Base-by-base conservation (phyloP, 2,797 vertebrate genomes). In the Enteromius fasciolatus region DNA sequence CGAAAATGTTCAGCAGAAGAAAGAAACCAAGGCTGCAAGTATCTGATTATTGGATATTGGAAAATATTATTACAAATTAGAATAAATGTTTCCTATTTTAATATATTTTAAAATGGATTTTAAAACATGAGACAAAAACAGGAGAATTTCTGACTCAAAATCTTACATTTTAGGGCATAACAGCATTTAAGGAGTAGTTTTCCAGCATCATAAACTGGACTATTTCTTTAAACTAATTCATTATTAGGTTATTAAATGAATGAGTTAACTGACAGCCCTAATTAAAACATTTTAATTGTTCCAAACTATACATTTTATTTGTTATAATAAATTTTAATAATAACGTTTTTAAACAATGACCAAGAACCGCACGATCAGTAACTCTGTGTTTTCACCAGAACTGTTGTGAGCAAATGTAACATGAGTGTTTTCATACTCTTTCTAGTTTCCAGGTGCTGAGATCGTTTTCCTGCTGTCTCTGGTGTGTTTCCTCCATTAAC, bases 401-500 rank as follows among this genome's bases (percentile, higher is more conserved):
- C 50, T 23, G 3, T 15, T 33, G 11, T 57, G 3, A 61, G 12
- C 41, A 28, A 36, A 2, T 41, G 31, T 33, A 46, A 28, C 4
- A 8, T 18, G 48, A 28, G 46, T 39, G 68, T n/a, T 54, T 20
- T 67, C 39, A 11, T 91, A 96, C 97, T 96, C 96, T 97, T 68
- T 98, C 96, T 36, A 95, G 94, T 80, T 90, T 95, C 89, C 96
- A 96, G 14, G 90, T 33, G 89, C 85, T 94, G 87, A 94, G 94
- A 41, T 87, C 90, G 9, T 89, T 95, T 87, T 96, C 95, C 89
- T 98, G 89, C 89, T 98, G 95, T 84, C 91, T 95, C 90, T 87
- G 95, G 86, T 96, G 96, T 70, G 95, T 89, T n/a, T 86, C 94
- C 89, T 97, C 96, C 25, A 98, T 94, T 77, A 90, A 93, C 85